A percentile compares a stretch with the other conserved stretches of the same genome.
phyloP scores from a whole-genome alignment of 1,140 invertebrate species.

The Trichonephila clavipes region DNA sequence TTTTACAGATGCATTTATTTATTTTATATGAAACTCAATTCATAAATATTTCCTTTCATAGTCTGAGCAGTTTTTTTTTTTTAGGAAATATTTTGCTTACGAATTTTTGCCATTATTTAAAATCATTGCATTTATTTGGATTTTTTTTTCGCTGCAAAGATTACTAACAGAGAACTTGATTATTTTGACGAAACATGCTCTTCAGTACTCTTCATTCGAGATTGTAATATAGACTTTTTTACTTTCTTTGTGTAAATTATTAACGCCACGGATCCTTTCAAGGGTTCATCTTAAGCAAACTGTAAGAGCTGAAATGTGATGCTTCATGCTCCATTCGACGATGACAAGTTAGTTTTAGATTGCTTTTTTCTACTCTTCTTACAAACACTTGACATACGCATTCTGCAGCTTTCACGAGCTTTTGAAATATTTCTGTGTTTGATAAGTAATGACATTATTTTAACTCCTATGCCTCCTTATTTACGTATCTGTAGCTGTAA shows the following conservation, averaged over 20 bases:
- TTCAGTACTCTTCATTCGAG: neutral
- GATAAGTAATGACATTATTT: neutral
- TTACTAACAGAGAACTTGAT: too few relatives aligned
- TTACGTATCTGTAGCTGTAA: neutral
- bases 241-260: neutral
- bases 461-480: neutral
- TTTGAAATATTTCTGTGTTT: neutral
- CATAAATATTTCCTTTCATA: too few relatives aligned
- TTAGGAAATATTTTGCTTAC: too few relatives aligned
- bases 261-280: neutral
- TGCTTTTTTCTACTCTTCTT: neutral
- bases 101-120: too few relatives aligned
- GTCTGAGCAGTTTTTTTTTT: too few relatives aligned
- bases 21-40: too few relatives aligned
- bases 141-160: too few relatives aligned
- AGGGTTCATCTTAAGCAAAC: neutral
- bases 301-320: neutral
- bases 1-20: too few relatives aligned
- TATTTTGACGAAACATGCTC: neutral
- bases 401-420: neutral
- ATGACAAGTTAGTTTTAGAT: constrained; percentile 11
- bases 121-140: too few relatives aligned
- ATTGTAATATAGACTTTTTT: neutral
- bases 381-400: neutral
- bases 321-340: neutral